Conservation (phyloP, 1,140 invertebrate genomes). For the Notospermus geniculatus region DNA sequence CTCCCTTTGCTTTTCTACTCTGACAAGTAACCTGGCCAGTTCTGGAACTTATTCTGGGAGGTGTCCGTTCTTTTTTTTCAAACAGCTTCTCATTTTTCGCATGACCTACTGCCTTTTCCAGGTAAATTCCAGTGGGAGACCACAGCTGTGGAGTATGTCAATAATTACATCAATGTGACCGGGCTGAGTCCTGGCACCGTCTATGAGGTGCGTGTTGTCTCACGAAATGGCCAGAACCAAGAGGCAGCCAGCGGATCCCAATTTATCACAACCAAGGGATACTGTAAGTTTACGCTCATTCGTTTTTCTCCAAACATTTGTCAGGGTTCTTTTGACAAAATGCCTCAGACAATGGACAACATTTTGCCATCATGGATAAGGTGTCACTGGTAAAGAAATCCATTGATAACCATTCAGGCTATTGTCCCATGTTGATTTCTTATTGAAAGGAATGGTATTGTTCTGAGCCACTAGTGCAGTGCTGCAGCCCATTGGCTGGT, state of each 20-base stretch:
- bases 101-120: constrained; percentile 14
- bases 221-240: constrained; percentile 81
- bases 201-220: constrained; percentile 85
- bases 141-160: constrained; percentile 39
- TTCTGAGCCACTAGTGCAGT: too few species aligned
- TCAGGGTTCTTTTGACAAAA: not conserved
- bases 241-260: constrained; percentile 22
- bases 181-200: constrained; percentile 79
- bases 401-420: too few species aligned
- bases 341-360: not conserved
- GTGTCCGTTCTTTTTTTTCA: too few species aligned
- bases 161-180: constrained; percentile 62
- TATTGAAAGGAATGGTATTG: too few species aligned
- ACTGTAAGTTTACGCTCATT: constrained; percentile 27
- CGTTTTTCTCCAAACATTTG: not conserved
- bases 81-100: not conserved
- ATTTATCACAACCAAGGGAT: constrained; percentile 24
- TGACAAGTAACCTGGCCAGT: too few species aligned
- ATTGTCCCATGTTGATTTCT: too few species aligned
- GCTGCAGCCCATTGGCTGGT: too few species aligned
- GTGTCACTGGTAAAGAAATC: too few species aligned
- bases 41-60: too few species aligned
- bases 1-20: too few species aligned
- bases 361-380: not conserved
- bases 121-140: constrained; percentile 41